Base-by-base conservation (phyloP, 2,113 vertebrate genomes). In the Chaetops frenatus region DNA sequence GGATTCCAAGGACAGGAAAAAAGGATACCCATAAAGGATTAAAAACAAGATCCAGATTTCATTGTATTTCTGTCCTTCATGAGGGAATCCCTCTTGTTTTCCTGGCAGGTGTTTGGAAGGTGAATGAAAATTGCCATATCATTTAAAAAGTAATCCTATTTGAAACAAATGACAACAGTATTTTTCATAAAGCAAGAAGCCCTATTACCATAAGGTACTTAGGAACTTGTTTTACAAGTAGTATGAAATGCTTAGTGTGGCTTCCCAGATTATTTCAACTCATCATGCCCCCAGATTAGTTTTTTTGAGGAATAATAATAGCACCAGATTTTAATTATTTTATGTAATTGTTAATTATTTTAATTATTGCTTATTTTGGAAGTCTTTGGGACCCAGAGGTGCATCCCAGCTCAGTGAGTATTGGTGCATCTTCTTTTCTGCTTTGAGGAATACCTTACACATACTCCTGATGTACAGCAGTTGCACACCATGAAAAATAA, bases 51-150 rank as follows among this genome's bases (percentile, higher is more conserved):
- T 72, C 40, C 70, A 48, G 50, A 82, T 90, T 94, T 90, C 44
- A 42, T 47, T 72, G 29, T 90, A 38, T 88, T 90, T 65, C 14
- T 47, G 48, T 74, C 35, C 82, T 74, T 77, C 53, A 28, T 21
- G 67, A 79, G 35, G 51, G 29, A 83, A 92, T 89, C 54, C 36
- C 61, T 88, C 91, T 96, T 91, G 78, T 90, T 88, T 92, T 54
- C 78, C 82, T 90, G 66, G 44, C 72, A 86, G 45, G 47, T 54
- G 38, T 86, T 88, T 40, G 83, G 57, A 62, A 82, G 53, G 76
- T 94, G 48, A 95, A 65, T 56, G 36, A 42, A 69, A 92, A 81
- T 85, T 65, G 44, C 44, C 1, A 0, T 80, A 64, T 86, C 23
- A 23, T 78, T 92, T 78, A 17, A 64, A 60, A 81, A 86, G 11